Evolutionary conservation across 1,140 invertebrate species (phyloP), one percentile per base, ranked within the genome.

Genomic region (Ganaspis sp.): DNA sequence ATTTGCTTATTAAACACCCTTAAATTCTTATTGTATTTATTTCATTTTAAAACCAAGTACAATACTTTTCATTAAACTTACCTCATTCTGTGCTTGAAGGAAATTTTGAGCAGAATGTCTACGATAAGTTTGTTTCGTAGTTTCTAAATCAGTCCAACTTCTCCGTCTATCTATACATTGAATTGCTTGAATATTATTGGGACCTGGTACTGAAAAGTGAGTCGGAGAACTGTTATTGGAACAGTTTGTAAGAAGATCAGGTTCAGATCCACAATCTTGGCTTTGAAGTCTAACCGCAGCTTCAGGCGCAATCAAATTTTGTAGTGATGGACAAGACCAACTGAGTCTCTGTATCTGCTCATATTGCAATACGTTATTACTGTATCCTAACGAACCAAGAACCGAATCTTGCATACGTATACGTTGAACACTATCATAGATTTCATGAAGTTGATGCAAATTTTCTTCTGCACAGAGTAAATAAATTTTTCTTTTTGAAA

Each of bases 91-190:
- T 23, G 90, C 88, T 77, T 90, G 89, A 19, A 91, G 80, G 72
- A 90, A 89, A 86, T 89, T 90, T 34, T 91, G 89, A 21, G 87
- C 85, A 29, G 86, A 88, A 49, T 81, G 85, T 73, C 88, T 88
- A 19, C 89, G 87, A 78, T 86, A 84, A 19, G 87, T 86, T 34
- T 88, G 87, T 45, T 92, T 88, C 4, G 89, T 88, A 54, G 92
- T 92, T 83, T 96, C 96, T 42, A 96, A 91, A 19, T 95, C 95
- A 9, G 96, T 96, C 96, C 96, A 97, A 72, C 96, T 96, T 85
- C 95, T 94, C 80, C 96, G 91, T 19, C 96, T 91, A 73, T 91
- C 90, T 49, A 90, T 89, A 37, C 88, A 86, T 21, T 90, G 84
- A n/a, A 82, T 71, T 37, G 79, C 84, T 72, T 89, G 90, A 23